Conservation (phyloP, 2,888 invertebrate genomes). For the Protophormia terraenovae region DNA sequence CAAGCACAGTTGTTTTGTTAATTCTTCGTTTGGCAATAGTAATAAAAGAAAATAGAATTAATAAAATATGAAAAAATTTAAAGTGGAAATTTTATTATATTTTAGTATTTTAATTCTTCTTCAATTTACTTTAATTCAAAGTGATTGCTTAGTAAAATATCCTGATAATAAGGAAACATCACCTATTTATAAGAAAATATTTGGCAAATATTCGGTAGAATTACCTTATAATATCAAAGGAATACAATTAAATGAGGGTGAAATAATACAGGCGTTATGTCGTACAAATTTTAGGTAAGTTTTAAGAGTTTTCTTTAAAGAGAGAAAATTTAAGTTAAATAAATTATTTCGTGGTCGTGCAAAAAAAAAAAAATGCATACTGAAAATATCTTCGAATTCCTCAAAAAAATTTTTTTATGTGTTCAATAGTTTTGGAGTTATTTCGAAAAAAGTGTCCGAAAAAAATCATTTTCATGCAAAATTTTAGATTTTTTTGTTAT, state of each 20-base stretch:
- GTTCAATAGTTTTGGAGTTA: no score
- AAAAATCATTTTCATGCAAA: no score
- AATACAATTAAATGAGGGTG: not conserved
- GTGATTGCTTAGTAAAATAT: conserved; percentile 6
- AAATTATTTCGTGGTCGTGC: no score
- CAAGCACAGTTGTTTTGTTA: not conserved
- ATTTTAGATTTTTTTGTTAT: no score
- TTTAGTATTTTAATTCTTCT: not conserved
- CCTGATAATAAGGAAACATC: not conserved
- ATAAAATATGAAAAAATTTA: not conserved
- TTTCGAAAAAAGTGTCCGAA: no score
- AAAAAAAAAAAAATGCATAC: no score
- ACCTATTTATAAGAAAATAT: conserved; percentile 24
- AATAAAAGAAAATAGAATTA: not conserved
- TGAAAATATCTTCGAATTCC: no score
- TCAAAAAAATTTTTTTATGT: no score
- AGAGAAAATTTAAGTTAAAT: no score
- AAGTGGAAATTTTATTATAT: not conserved
- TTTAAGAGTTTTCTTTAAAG: no score
- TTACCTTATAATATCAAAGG: conserved; percentile 4
- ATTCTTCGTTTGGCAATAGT: not conserved
- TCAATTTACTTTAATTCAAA: not conserved
- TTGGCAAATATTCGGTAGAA: not conserved
- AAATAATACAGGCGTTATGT: not conserved
- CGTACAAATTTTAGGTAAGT: conserved; percentile 25